Conservation (phyloP, 2,797 vertebrate genomes). For the Spea hammondii region DNA sequence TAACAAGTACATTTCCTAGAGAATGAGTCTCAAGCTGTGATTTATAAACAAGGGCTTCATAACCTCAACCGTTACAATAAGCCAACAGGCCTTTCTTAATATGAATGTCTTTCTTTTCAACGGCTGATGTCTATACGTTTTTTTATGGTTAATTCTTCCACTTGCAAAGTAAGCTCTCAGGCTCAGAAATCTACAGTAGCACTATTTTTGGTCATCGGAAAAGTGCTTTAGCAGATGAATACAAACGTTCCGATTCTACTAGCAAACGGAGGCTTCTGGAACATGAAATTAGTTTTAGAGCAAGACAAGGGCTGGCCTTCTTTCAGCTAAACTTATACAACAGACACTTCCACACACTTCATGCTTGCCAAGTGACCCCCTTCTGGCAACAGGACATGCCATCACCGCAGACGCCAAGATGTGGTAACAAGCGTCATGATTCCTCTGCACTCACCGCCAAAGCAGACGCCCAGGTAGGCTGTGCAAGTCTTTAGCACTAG, state of each 20-base stretch:
- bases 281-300: constrained; percentile 18
- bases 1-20: not conserved
- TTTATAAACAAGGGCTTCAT: constrained; percentile 10
- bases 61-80: not conserved
- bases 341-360: constrained; percentile 40
- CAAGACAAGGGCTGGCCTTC: constrained; percentile 23
- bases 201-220: constrained; percentile 31
- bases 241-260: constrained; percentile 21
- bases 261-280: constrained; percentile 39
- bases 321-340: constrained; percentile 39
- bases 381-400: constrained; percentile 49
- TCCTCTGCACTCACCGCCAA: constrained; percentile 42
- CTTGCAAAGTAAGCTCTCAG: constrained; percentile 4
- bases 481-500: constrained; percentile 45
- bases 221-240: constrained; percentile 46
- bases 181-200: constrained; percentile 34
- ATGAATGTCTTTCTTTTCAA: constrained; percentile 28
- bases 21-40: constrained; percentile 7
- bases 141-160: not conserved
- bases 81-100: constrained; percentile 2
- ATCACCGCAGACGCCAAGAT: constrained; percentile 43
- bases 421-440: constrained; percentile 43
- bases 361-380: constrained; percentile 45
- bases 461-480: constrained; percentile 47
- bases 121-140: constrained; percentile 22